These are phyloP conservation scores for Ceyx cyanopectus DNA, from an alignment of 2,113 vertebrate genomes.

Conservation along the genomic window DNA sequence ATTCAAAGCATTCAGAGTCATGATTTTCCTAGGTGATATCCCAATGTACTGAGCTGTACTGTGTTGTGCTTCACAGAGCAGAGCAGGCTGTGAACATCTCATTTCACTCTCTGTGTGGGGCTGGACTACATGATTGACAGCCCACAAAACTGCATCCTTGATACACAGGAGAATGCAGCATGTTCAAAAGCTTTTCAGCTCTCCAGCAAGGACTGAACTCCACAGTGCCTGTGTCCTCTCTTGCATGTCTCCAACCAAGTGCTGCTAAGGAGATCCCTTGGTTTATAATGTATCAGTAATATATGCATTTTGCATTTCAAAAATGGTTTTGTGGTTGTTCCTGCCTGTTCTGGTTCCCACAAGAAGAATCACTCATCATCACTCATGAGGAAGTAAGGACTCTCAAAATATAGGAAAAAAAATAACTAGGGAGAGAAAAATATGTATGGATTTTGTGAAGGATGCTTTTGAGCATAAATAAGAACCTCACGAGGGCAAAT, in stretches of 20 bases:
- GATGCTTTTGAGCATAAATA: not conserved
- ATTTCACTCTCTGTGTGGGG: not conserved
- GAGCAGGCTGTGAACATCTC: not conserved
- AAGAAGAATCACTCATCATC: not conserved
- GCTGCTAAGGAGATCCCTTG: too few species aligned
- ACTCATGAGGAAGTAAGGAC: not conserved
- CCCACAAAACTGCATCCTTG: not conserved
- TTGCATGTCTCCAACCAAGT: too few species aligned
- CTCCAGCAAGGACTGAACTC: too few species aligned
- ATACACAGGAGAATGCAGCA: too few species aligned
- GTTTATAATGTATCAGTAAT: too few species aligned
- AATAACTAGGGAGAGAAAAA: not conserved
- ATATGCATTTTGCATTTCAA: too few species aligned
- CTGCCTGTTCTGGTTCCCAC: too few species aligned
- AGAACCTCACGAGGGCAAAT: not conserved
- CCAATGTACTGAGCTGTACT: not conserved
- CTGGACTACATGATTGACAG: not conserved
- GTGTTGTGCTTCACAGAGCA: not conserved
- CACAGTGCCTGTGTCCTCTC: too few species aligned
- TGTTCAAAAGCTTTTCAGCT: too few species aligned
- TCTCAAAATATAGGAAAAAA: not conserved
- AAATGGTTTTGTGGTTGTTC: too few species aligned
- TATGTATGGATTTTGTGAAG: not conserved
- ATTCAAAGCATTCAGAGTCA: not conserved
- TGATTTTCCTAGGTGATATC: not conserved